A percentile compares a stretch with the other conserved stretches of the same genome.
These are phyloP conservation scores for Glyptemys insculpta DNA, from an alignment of 2,797 vertebrate genomes.

Conservation along the genomic window DNA sequence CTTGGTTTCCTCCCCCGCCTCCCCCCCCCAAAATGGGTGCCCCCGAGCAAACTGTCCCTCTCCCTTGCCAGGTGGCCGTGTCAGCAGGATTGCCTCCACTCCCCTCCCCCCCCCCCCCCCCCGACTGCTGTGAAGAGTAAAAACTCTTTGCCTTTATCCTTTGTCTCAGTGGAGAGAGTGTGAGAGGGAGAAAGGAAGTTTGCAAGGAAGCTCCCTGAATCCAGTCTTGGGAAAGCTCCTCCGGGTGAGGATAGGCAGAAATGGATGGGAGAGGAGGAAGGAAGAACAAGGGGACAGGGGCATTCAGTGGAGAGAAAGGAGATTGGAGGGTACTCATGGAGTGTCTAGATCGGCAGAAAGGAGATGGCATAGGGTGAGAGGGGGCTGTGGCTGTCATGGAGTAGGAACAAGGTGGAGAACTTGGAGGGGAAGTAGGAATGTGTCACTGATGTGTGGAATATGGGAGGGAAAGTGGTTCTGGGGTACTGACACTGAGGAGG, in stretches of 20 bases:
- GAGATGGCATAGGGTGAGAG: background rate
- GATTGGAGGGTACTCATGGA: background rate
- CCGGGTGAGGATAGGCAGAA: background rate
- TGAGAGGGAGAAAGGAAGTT: background rate
- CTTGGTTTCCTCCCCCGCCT: background rate
- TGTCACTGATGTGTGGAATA: background rate
- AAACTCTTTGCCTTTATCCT: background rate
- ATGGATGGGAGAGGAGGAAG: background rate
- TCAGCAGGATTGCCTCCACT: background rate
- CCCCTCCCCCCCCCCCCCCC: too few species aligned
- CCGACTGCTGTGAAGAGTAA: background rate
- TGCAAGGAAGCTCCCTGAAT: background rate
- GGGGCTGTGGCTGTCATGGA: accelerated
- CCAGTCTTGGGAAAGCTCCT: background rate
- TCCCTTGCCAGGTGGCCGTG: background rate
- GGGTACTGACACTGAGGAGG: background rate
- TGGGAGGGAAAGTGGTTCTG: background rate
- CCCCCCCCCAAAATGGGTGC: background rate
- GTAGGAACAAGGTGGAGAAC: background rate
- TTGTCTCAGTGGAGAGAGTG: background rate
- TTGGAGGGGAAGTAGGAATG: background rate
- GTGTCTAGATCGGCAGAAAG: background rate
- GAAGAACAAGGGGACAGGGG: background rate
- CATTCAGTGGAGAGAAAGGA: background rate
- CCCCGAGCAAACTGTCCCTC: background rate